phyloP scores from a whole-genome alignment of 1,140 invertebrate species.

The Camponotus floridanus region DNA sequence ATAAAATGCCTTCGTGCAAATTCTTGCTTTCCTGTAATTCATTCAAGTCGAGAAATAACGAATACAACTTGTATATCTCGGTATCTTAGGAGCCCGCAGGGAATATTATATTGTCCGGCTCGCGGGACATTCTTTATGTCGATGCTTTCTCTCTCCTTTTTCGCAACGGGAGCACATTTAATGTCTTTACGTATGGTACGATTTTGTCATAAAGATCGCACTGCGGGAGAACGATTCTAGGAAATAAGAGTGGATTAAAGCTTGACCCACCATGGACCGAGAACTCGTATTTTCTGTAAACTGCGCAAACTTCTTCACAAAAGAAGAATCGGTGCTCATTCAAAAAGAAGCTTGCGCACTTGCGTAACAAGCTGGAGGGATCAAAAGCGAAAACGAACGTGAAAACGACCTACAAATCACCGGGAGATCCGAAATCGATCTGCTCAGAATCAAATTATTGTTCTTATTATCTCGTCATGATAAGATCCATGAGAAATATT shows the following conservation, averaged over 20 bases:
- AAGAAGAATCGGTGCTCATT: neutral
- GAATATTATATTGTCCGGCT: slow-evolving; percentile 11
- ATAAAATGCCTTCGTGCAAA: neutral
- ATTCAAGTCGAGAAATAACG: neutral
- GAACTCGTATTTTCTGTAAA: slow-evolving; percentile 63
- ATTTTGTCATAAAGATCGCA: slow-evolving; percentile 59
- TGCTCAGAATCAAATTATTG: slow-evolving; percentile 31
- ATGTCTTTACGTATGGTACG: slow-evolving; percentile 34
- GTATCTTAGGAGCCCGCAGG: slow-evolving; percentile 47
- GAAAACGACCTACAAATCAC: slow-evolving; percentile 3
- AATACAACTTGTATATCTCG: slow-evolving; percentile 9
- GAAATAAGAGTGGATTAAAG: slow-evolving; percentile 67
- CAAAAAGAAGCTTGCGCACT: slow-evolving; percentile 30
- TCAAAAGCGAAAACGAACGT: neutral
- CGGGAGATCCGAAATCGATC: neutral
- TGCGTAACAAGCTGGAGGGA: neutral
- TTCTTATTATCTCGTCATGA: slow-evolving; percentile 29
- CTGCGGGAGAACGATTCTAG: slow-evolving; percentile 50
- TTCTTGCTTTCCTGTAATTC: neutral
- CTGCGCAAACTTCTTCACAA: slow-evolving; percentile 22
- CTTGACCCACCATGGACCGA: slow-evolving; percentile 35
- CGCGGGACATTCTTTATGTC: slow-evolving; percentile 22
- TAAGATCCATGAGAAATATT: slow-evolving; percentile 16
- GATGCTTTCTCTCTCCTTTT: neutral
- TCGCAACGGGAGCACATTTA: slow-evolving; percentile 47